These are phyloP conservation scores for Acrossocheilus wenchowensis DNA, from an alignment of 2,797 vertebrate genomes.

Conservation along the genomic window DNA sequence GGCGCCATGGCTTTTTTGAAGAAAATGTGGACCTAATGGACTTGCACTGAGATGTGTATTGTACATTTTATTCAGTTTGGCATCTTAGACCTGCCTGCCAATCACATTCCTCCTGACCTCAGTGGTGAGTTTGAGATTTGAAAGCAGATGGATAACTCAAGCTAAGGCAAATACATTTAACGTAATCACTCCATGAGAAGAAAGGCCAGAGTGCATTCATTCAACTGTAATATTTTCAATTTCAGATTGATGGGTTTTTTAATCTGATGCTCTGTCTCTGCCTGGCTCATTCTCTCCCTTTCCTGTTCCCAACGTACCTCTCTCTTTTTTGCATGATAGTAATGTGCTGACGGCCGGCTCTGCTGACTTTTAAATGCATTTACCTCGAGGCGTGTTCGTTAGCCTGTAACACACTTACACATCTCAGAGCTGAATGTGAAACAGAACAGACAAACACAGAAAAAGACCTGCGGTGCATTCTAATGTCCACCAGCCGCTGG, in stretches of 20 bases:
- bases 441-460: slow-evolving; percentile 38
- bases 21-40: not conserved
- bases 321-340: slow-evolving; percentile 20
- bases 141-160: slow-evolving; percentile 19
- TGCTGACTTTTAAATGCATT: slow-evolving; percentile 32
- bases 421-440: slow-evolving; percentile 21
- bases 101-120: slow-evolving; percentile 19
- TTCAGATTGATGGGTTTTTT: slow-evolving; percentile 32
- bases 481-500: slow-evolving; percentile 31
- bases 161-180: slow-evolving; percentile 23
- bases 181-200: not conserved
- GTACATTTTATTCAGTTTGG: not conserved
- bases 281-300: not conserved
- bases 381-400: slow-evolving; percentile 2
- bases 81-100: not conserved
- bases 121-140: not conserved
- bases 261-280: slow-evolving; percentile 13
- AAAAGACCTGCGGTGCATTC: slow-evolving; percentile 11
- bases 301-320: not conserved
- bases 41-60: not conserved
- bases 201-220: slow-evolving; percentile 9
- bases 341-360: slow-evolving; percentile 4
- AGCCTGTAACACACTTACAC: slow-evolving; percentile 31
- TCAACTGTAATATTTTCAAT: slow-evolving; percentile 24
- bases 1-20: not conserved